Percentiles rank a stretch among this genome's conserved stretches.
Evolutionary conservation across 2,888 invertebrate species (phyloP).

Genomic region (Andrena bicolor): DNA sequence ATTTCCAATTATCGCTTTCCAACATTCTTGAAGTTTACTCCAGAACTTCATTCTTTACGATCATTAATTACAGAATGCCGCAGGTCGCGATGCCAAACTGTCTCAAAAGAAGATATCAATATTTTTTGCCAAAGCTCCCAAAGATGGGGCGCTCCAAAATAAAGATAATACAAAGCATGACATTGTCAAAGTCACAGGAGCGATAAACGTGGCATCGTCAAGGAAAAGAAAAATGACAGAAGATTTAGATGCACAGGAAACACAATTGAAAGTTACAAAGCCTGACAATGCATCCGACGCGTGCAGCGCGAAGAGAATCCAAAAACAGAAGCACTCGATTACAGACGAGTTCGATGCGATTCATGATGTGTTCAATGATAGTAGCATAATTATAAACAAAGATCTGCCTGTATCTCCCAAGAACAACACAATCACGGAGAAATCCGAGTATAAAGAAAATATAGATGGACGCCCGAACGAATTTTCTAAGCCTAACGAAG

Average conservation of each 20-base stretch:
- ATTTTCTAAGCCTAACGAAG: neutral
- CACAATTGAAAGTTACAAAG: slow-evolving; percentile 5
- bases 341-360: neutral
- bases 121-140: slow-evolving; percentile 39
- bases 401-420: neutral
- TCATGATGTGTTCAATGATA: neutral
- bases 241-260: neutral
- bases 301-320: neutral
- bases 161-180: neutral
- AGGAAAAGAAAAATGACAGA: slow-evolving; percentile 24
- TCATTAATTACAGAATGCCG: slow-evolving; percentile 21
- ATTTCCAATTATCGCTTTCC: neutral
- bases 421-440: neutral
- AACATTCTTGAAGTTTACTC: neutral
- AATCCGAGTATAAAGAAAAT: slow-evolving; percentile 3
- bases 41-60: neutral
- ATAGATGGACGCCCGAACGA: neutral
- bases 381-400: neutral
- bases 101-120: slow-evolving; percentile 53
- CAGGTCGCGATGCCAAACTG: neutral
- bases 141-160: neutral
- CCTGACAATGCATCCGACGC: neutral
- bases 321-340: neutral
- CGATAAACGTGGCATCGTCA: neutral
- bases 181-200: neutral